phyloP scores from a whole-genome alignment of 2,797 vertebrate species.

The Notoglanidium macrostoma region DNA sequence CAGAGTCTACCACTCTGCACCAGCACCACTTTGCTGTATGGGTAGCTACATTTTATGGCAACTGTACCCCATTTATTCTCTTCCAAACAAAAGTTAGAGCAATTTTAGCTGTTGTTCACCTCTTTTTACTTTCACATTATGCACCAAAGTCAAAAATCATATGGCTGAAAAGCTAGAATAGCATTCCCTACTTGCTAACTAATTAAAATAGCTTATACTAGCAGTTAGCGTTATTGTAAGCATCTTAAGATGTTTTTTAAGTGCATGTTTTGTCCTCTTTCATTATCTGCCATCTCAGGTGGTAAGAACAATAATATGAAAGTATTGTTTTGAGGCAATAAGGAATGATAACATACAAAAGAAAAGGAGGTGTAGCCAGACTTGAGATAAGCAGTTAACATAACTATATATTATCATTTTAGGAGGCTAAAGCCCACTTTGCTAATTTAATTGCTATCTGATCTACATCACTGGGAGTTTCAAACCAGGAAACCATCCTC shows the following conservation, averaged over 20 bases:
- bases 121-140: background rate
- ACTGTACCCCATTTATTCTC: background rate
- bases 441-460: background rate
- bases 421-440: background rate
- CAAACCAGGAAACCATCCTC: background rate
- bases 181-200: background rate
- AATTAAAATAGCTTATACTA: background rate
- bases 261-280: no score
- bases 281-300: background rate
- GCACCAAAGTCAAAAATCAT: background rate
- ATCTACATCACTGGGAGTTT: background rate
- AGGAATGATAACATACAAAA: background rate
- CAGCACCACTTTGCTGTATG: no score
- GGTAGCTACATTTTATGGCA: no score
- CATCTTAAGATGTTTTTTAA: background rate
- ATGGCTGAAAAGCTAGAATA: background rate
- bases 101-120: background rate
- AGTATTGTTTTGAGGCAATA: background rate
- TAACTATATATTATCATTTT: background rate
- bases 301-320: background rate
- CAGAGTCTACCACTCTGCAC: no score
- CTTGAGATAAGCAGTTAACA: background rate
- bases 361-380: background rate
- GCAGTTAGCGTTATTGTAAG: background rate
- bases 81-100: background rate